These are phyloP conservation scores for Rhincodon typus DNA, from an alignment of 2,797 vertebrate species.

Conservation along the genomic window DNA sequence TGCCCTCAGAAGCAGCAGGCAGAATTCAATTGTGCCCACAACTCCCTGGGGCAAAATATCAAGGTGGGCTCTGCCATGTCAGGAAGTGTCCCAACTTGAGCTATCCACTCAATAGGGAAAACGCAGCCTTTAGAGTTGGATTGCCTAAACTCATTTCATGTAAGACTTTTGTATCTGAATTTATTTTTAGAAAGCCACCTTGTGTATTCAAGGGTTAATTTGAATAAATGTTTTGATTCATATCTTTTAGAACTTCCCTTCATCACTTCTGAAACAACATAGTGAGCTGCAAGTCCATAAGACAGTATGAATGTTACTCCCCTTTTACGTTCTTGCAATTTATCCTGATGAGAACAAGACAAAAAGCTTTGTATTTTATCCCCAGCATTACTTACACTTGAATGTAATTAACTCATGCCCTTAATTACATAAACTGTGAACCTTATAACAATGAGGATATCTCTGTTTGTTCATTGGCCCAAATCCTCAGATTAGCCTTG, in stretches of 20 bases:
- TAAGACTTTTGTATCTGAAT: background rate
- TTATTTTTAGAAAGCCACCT: background rate
- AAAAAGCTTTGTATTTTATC: background rate
- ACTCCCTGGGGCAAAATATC: no score
- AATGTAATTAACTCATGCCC: background rate
- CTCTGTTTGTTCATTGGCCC: background rate
- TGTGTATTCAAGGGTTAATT: background rate
- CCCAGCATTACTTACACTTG: background rate
- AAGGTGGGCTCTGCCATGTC: no score
- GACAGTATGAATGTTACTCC: no score
- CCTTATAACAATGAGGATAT: background rate
- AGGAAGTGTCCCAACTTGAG: no score
- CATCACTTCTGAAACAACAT: background rate
- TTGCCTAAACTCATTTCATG: background rate
- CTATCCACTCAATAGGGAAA: no score
- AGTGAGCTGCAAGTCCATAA: no score
- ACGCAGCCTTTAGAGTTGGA: background rate
- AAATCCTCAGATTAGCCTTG: no score
- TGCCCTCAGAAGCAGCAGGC: no score
- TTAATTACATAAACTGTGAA: background rate
- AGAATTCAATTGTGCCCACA: no score
- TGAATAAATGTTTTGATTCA: background rate
- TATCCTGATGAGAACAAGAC: no score
- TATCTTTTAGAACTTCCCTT: background rate
- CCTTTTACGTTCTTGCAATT: no score